Conservation (phyloP, 2,888 invertebrate species). For the Coleophora flavipennella region DNA sequence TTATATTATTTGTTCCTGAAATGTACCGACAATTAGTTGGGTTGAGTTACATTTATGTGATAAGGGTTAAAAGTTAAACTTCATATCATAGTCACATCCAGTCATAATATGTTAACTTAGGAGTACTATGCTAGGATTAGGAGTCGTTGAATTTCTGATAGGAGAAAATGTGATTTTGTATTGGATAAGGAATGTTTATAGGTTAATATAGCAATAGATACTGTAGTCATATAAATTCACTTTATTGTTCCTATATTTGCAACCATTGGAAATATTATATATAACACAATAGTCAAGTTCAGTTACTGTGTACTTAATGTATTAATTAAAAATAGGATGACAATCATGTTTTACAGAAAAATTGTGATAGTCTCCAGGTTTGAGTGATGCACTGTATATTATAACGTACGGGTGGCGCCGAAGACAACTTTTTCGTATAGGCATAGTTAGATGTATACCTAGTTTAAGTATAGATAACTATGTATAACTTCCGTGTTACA, state of each 20-base stretch:
- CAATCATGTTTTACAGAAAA: no score
- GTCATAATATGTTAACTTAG: conserved; percentile 69
- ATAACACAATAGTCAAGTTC: conserved; percentile 43
- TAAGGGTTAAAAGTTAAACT: conserved; percentile 55
- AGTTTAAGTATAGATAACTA: background rate
- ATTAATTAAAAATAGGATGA: conserved; percentile 18
- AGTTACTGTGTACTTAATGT: conserved; percentile 61
- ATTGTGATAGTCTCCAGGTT: conserved; percentile 60
- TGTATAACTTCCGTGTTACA: background rate
- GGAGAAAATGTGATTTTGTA: conserved; percentile 53
- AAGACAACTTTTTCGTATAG: conserved; percentile 2
- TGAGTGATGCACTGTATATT: conserved; percentile 28
- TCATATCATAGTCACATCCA: conserved; percentile 69
- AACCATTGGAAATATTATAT: conserved; percentile 41
- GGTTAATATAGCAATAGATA: conserved; percentile 43
- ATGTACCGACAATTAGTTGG: conserved; percentile 39
- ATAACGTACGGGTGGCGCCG: conserved; percentile 47
- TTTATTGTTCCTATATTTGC: conserved; percentile 59
- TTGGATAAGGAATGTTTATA: conserved; percentile 38
- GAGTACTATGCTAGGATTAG: conserved; percentile 46
- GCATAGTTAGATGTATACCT: background rate
- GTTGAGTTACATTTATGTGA: conserved; percentile 50
- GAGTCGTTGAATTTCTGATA: conserved; percentile 39
- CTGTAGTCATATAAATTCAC: conserved; percentile 38
- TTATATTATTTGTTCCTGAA: conserved; percentile 51